Conservation (phyloP, 2,113 vertebrate species). For the Strix aluco region DNA sequence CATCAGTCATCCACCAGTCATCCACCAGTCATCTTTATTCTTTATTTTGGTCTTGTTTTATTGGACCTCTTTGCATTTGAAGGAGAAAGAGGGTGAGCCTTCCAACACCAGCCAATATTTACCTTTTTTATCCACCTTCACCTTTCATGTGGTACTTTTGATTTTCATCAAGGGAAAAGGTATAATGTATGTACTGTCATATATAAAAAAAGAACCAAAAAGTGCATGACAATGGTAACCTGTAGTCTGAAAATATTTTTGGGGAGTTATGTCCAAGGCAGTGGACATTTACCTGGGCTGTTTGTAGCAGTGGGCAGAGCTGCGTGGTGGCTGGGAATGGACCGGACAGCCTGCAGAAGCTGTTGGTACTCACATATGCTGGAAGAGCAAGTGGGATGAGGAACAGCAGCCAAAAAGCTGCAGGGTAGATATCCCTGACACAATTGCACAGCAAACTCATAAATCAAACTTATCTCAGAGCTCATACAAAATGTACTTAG, state of each 20-base stretch:
- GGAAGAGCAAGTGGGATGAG: not conserved
- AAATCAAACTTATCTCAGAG: slow-evolving; percentile 56
- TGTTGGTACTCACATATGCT: not conserved
- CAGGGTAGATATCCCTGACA: slow-evolving; percentile 28
- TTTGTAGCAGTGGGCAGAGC: slow-evolving; percentile 27
- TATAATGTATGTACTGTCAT: not conserved
- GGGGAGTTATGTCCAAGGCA: not conserved
- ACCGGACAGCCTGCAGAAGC: not conserved
- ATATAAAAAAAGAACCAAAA: not conserved
- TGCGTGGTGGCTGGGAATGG: not conserved
- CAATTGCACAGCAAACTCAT: slow-evolving; percentile 8
- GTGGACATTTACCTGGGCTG: not conserved
- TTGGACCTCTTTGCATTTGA: not conserved
- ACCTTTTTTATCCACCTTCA: not conserved
- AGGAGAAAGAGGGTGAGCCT: not conserved
- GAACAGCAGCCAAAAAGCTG: slow-evolving; percentile 11
- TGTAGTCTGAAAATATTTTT: not conserved
- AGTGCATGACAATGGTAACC: not conserved
- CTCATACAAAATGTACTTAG: not conserved
- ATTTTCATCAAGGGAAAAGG: not conserved
- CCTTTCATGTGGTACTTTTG: not conserved
- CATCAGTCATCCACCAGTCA: not conserved
- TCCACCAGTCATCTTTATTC: not conserved
- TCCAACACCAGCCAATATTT: not conserved
- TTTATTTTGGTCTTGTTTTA: not conserved